Evolutionary conservation across 2,113 vertebrate genomes (phyloP).

Genomic region (Petaurus breviceps): DNA sequence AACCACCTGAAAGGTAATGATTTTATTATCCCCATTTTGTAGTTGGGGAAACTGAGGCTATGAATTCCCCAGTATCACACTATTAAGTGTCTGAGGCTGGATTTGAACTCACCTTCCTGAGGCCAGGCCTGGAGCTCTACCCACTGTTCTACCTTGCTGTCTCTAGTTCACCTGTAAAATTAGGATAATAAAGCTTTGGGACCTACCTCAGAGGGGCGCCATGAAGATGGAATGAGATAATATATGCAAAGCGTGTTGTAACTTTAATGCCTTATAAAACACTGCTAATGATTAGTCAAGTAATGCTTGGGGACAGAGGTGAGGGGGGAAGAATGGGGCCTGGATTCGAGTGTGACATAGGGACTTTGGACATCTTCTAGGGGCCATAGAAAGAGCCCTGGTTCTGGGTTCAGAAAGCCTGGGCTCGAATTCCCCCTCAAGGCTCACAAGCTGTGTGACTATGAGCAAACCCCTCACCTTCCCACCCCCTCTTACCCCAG

Average conservation of each 20-base stretch:
- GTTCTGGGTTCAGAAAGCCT: not conserved
- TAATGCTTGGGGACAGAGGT: not conserved
- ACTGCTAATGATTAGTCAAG: fast-evolving
- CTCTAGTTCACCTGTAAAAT: not conserved
- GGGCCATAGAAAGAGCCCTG: not conserved
- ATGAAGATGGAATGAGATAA: not conserved
- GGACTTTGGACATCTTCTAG: not conserved
- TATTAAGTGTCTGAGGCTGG: not conserved
- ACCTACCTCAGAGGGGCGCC: not conserved
- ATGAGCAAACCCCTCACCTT: not conserved
- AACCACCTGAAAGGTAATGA: not conserved
- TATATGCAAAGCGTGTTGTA: not conserved
- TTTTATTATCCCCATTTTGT: not conserved
- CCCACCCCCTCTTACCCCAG: not conserved
- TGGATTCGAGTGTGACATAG: not conserved
- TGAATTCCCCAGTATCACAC: not conserved
- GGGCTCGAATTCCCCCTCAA: not conserved
- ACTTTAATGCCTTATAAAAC: not conserved
- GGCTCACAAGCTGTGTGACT: not conserved
- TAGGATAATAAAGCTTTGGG: not conserved
- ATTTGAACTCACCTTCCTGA: not conserved
- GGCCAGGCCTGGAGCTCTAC: not conserved
- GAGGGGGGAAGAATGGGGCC: not conserved
- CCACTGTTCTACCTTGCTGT: not conserved
- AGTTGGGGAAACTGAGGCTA: not conserved